Percentiles rank a stretch among this genome's conserved stretches.
Conservation (phyloP, 2,113 vertebrate species). For the Phrynocephalus versicolor region DNA sequence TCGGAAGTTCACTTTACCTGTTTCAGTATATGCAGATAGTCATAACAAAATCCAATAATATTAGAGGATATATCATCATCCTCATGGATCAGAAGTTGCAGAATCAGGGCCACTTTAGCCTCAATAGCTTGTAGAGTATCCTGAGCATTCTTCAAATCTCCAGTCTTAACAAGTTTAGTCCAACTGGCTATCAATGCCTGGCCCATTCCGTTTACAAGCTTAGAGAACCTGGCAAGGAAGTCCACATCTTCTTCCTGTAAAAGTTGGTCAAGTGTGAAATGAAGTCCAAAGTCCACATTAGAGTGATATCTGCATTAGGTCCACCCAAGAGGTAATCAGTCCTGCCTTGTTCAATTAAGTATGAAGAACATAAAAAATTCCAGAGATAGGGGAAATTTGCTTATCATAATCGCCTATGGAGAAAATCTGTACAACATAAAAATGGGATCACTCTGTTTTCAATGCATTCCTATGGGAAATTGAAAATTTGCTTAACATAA, state of each 20-base stretch:
- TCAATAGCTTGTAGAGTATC: constrained; percentile 89
- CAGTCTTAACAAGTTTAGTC: constrained; percentile 89
- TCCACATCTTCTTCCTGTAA: constrained; percentile 96
- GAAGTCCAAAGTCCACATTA: no score
- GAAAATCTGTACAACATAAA: no score
- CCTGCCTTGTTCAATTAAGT: no score
- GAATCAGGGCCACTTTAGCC: constrained; percentile 90
- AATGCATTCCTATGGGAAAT: no score
- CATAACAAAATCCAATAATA: constrained; percentile 95
- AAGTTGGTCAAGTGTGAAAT: neutral
- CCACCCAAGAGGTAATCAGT: no score
- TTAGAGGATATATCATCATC: constrained; percentile 98
- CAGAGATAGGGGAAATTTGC: neutral
- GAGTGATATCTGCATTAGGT: no score
- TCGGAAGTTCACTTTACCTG: constrained; percentile 79
- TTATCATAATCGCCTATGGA: no score
- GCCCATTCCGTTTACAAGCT: constrained; percentile 97
- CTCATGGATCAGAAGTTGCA: constrained; percentile 91
- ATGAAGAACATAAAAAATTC: no score
- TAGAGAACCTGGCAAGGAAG: constrained; percentile 97
- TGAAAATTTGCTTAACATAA: no score
- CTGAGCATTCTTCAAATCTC: constrained; percentile 83
- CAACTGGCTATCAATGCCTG: constrained; percentile 96
- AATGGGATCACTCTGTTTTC: no score
- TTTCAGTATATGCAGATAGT: constrained; percentile 97